phyloP scores from a whole-genome alignment of 2,797 vertebrate genomes.

The Myotis myotis region DNA sequence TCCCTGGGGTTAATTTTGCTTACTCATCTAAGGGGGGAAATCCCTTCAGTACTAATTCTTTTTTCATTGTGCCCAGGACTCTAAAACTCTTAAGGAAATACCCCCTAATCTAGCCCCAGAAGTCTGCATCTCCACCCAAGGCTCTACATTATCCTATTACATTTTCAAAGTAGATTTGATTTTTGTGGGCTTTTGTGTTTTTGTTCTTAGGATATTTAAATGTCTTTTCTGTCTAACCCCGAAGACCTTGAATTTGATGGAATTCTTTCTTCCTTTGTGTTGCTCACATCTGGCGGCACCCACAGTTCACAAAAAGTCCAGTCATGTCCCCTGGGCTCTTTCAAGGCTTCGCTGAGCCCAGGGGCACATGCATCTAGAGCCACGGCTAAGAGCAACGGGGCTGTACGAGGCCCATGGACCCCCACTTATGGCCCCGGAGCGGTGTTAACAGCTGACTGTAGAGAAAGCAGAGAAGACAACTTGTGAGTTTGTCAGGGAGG shows the following conservation, averaged over 20 bases:
- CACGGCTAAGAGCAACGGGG: accelerated
- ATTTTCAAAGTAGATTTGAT: background rate
- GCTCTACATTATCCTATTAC: background rate
- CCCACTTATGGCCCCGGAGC: background rate
- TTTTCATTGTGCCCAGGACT: background rate
- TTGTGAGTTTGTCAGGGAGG: no score
- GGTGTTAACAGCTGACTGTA: background rate
- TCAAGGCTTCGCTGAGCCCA: background rate
- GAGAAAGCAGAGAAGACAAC: background rate
- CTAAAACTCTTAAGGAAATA: background rate
- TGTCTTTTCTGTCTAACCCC: background rate
- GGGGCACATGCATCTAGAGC: background rate
- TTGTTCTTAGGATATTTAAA: background rate
- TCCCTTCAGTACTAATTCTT: background rate
- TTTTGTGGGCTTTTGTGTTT: background rate
- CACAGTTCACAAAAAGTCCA: background rate
- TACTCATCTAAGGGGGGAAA: background rate
- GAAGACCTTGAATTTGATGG: background rate
- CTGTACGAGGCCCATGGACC: no score
- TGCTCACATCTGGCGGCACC: background rate
- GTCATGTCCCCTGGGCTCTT: background rate
- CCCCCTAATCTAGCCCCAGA: background rate
- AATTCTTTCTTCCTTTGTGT: background rate
- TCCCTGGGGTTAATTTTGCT: background rate
- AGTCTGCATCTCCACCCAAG: background rate